A percentile compares a stretch with the other conserved stretches of the same genome.
Evolutionary conservation across 1,140 invertebrate species (phyloP).

Genomic region (Aricia agestis): DNA sequence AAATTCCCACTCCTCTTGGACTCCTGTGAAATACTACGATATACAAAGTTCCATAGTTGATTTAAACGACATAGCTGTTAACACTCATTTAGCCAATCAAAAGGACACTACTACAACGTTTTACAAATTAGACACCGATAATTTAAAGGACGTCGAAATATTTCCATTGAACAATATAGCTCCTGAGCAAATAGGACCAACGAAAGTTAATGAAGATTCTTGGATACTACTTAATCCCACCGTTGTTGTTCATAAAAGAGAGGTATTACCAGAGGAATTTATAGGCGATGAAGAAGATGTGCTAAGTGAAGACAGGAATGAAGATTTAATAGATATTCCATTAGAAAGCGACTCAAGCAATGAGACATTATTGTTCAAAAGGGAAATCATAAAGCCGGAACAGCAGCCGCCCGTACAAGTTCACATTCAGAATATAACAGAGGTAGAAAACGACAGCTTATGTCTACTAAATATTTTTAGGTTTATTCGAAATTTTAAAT

Average conservation of each 20-base stretch:
- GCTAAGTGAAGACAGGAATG: conserved; percentile 36
- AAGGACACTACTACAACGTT: conserved; percentile 17
- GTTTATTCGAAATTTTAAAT: no score
- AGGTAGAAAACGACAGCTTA: conserved; percentile 42
- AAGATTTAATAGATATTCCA: conserved; percentile 58
- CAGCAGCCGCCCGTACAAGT: conserved; percentile 72
- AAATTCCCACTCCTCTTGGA: conserved; percentile 36
- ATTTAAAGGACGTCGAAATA: conserved; percentile 33
- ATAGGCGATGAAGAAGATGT: conserved; percentile 30
- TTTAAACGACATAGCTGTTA: conserved; percentile 33
- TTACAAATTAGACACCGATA: conserved; percentile 15
- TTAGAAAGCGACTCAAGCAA: conserved; percentile 54
- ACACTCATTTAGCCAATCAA: conserved; percentile 25
- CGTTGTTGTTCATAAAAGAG: conserved; percentile 51
- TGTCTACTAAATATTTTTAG: neutral
- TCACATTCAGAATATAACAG: conserved; percentile 73
- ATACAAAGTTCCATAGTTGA: conserved; percentile 43
- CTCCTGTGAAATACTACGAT: conserved; percentile 46
- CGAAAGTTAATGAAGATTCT: conserved; percentile 45
- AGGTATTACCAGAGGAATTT: conserved; percentile 28
- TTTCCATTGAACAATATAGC: conserved; percentile 36
- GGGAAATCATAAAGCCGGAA: conserved; percentile 67
- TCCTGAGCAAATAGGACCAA: conserved; percentile 40
- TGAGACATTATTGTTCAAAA: conserved; percentile 60
- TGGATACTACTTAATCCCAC: conserved; percentile 63